Evolutionary conservation across 2,888 invertebrate genomes (phyloP), one percentile per base, ranked within the genome.

Genomic region (Drosophila pseudotakahashii): DNA sequence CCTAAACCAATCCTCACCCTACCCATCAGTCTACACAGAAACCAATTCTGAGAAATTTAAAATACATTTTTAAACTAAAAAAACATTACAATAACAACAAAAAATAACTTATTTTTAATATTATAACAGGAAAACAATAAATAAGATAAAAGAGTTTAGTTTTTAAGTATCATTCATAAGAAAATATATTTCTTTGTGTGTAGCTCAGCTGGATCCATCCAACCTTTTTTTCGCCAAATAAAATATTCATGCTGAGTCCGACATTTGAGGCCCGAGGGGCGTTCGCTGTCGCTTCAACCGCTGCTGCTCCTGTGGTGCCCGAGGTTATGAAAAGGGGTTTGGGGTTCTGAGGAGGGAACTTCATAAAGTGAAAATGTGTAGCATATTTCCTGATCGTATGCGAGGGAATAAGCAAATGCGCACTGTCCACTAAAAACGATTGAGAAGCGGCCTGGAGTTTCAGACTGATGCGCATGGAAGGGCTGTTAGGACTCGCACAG

Each of bases 331-430:
- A 23, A 14, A 36, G 41, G 59, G 23, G 39, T 13, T 34, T 34
- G 10, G 36, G 45, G 42, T 14, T 1, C 14, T 13, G 16, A 14
- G 16, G 44, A 34, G 41, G 55, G 77, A 71, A 69, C 79, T 84
- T 81, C 81, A 78, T 82, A 87, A 87, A 82, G 88, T 82, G 88
- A 81, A 81, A 87, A 82, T 84, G 70, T 82, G 85, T 81, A 75
- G 81, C 81, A 81, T 73, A 81, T 87, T 78, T 76, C 77, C 70
- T 57, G 74, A 78, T 74, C 71, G 69, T 76, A 72, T 52, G 41
- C 50, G 55, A 52, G 59, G 57, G 34, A 23, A 59, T 59, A 59
- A 42, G 54, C 60, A 76, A 71, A 64, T 67, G 76, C 42, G 48
- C 55, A 59, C n/a, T 19, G 19, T 68, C 69, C 51, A 45, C 68